Evolutionary conservation across 2,888 invertebrate species (phyloP), one percentile per base, ranked within the genome.

Genomic region (Hoplodrina ambigua): DNA sequence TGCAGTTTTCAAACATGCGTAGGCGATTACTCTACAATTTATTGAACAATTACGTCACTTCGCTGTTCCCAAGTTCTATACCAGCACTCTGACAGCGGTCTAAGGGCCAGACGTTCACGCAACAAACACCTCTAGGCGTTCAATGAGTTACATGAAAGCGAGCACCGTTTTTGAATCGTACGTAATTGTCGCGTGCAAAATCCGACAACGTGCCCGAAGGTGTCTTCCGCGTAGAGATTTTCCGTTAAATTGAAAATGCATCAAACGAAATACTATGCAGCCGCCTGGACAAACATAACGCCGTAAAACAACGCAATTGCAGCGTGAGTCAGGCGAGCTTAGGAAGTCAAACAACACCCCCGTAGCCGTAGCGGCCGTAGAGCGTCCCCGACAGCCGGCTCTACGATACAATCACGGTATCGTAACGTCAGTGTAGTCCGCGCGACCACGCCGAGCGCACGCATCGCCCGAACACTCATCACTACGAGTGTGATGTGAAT

Each of bases 331-430:
- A 90, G 83, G 83, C 84, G 91, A 94, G 94, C 94, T 94, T 94
- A 90, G 87, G 81, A 88, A 90, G 90, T 88, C 84, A 83, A 80
- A 86, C 67, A 65, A 85, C 89, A 93, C 90, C 92, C 93, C 91
- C 93, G 94, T 94, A 94, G 93, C 93, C 93, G 94, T 94, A 94
- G 93, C 93, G 82, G 81, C 85, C 91, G 92, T 91, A 90, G 91
- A 75, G 78, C 86, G 83, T 83, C 85, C 80, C 78, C 77, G 76
- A 69, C 64, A 61, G 75, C 63, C 72, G 75, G 77, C 78, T 85
- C 88, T 89, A 88, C 72, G 72, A 72, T 82, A 84, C 86, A 72
- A 81, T 86, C 84, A 72, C 71, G 57, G 77, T 78, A 69, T 67
- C 74, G 80, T 76, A 72, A 66, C 72, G 65, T 72, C 72, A 94